Percentiles rank a stretch among this genome's conserved stretches.
Conservation (phyloP, 2,888 invertebrate genomes). For the Drosophila melanocephala region DNA sequence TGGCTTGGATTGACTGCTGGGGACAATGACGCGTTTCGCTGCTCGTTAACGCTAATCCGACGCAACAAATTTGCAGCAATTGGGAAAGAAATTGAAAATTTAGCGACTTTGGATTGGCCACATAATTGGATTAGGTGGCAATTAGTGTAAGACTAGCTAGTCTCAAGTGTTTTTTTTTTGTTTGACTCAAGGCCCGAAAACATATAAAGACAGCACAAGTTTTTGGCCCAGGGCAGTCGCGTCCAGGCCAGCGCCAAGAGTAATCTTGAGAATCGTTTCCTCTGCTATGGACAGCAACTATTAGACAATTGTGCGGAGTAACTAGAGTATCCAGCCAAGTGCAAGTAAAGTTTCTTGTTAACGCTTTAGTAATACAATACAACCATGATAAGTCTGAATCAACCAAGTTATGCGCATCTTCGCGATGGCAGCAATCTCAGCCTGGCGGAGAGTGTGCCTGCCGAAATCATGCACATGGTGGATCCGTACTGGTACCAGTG, state of each 20-base stretch:
- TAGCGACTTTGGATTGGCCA: constrained; percentile 60
- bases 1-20: constrained; percentile 40
- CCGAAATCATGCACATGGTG: constrained; percentile 90
- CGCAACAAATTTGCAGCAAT: constrained; percentile 71
- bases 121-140: constrained; percentile 80
- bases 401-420: constrained; percentile 65
- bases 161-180: constrained; percentile 52
- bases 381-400: constrained; percentile 68
- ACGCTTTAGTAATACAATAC: constrained; percentile 8
- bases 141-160: constrained; percentile 71
- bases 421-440: constrained; percentile 87
- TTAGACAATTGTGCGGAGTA: constrained; percentile 27
- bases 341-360: constrained; percentile 18
- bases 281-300: constrained; percentile 62
- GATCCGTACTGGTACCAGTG: constrained; percentile 89
- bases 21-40: constrained; percentile 46
- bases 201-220: constrained; percentile 54
- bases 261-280: constrained; percentile 27
- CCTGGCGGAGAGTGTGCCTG: constrained; percentile 89
- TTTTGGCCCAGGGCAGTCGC: constrained; percentile 50
- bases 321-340: constrained; percentile 30
- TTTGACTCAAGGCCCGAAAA: constrained; percentile 1
- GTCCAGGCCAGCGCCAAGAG: constrained; percentile 60
- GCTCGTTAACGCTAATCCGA: constrained; percentile 64
- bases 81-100: constrained; percentile 59